Evolutionary conservation across 35 echinoderm and acorn worm genomes (phyloP), one percentile per base, ranked within the genome.

Genomic region (Eucidaris tribuloides): DNA sequence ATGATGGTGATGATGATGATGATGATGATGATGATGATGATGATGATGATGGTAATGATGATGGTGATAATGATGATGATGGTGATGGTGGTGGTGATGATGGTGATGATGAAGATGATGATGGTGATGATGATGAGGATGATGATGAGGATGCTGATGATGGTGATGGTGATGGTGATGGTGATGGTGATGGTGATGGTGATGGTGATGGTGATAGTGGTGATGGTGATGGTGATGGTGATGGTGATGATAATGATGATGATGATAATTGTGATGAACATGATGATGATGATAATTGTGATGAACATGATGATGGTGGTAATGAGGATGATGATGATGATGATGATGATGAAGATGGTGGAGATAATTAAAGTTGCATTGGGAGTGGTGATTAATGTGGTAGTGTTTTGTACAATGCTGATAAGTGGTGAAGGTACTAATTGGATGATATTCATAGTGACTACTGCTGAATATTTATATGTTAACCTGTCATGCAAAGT

Each of bases 1-100:
- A 18, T 42, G 0, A 42, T 40, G 34, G 45, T 9, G 40, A 44
- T 77, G 34, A 40, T 37, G 71, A 77, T 44, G 71, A 77, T 77
- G 28, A 44, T 40, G 71, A 77, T 77, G 40, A 20, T 77, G 71
- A 44, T 77, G 37, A 44, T 38, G 71, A 76, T 76, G 71, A 76
- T 37, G 39, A 76, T 76, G 71, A 76, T 76, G 13, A 76, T 37
- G 71, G 25, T 41, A 42, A 37, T 34, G 71, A 44, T 77, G 34
- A 2, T 44, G 40, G 45, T 77, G 71, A 77, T 44, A 42, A 77
- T 19, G 71, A 44, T 44, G 71, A 77, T 77, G 3, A 44, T 77
- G 40, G 45, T 43, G 71, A 44, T 77, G 38, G 45, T 23, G 71
- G 14, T 39, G 71, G 2, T 59, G 56, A 59, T 59, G 56, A 59